Base-by-base conservation (phyloP, 2,113 vertebrate species). In the Promerops cafer region DNA sequence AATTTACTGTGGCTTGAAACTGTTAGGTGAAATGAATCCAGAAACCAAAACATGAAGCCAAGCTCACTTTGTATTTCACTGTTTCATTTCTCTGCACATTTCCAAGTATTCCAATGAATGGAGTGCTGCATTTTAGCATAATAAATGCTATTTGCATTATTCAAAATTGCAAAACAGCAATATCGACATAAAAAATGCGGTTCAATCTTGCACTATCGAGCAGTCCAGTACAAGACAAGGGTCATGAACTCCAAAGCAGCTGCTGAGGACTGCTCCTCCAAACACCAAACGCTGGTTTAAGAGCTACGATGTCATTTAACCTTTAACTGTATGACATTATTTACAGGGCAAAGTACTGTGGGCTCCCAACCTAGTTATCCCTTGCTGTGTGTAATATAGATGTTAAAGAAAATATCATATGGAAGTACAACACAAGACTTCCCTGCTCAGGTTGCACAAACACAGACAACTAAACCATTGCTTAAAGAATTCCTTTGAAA, bases 251-350 rank as follows among this genome's bases (percentile, higher is more conserved):
- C 26, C 28, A 68, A 44, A 72, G 69, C 44, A 84, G 39, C 27
- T 63, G 68, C 47, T 61, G 23, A 66, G 37, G 17, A 17, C 16
- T 66, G 37, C n/a, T 83, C 44, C n/a, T 61, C 49, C 39, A 54
- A 83, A 87, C 26, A 83, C 3, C 56, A 79, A 60, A 47, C 33
- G 23, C 40, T 61, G 8, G 23, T 14, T 76, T 40, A 80, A 66
- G 35, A 72, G 31, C 28, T 5, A 1, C 76, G 42, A 52, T 35
- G 13, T 3, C 66, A 30, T 16, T 75, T 92, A 49, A 71, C 33
- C 31, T 80, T 76, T 61, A 39, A 31, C 37, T 81, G 9, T 35
- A 31, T 2, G 6, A 33, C 0, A 0, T 53, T 47, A 59, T 17
- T 30, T 10, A 77, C 6, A 81, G 37, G 33, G n/a, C 42, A 7